Conservation (phyloP, 2,113 vertebrate species). For the Cephalopterus ornatus region DNA sequence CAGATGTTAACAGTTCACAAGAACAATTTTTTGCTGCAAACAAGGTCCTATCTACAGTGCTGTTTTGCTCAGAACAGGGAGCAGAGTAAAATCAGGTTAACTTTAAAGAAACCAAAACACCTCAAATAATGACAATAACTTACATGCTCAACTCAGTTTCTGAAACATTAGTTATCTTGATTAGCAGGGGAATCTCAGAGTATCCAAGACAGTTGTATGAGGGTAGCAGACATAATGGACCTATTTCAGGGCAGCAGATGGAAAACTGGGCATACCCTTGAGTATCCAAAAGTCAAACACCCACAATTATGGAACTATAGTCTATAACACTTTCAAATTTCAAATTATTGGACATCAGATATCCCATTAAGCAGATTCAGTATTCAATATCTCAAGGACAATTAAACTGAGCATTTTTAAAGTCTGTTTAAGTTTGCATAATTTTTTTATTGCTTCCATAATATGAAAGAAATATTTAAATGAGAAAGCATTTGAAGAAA, state of each 20-base stretch:
- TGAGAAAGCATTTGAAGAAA: neutral
- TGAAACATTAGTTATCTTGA: neutral
- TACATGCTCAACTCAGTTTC: neutral
- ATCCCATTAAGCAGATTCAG: neutral
- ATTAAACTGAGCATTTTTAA: neutral
- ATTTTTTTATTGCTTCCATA: neutral
- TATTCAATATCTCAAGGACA: neutral
- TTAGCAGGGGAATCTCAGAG: neutral
- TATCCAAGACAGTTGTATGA: neutral
- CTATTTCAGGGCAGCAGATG: neutral
- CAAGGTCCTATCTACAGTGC: neutral
- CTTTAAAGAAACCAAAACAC: neutral
- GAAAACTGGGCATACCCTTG: neutral
- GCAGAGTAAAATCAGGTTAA: neutral
- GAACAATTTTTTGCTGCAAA: conserved; percentile 21
- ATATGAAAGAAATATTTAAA: neutral
- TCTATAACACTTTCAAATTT: neutral
- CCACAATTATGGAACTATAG: neutral
- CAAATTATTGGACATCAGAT: neutral
- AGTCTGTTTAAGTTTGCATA: neutral
- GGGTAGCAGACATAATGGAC: neutral
- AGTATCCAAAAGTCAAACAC: neutral
- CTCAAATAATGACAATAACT: neutral
- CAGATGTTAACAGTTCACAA: conserved; percentile 31
- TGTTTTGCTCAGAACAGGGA: neutral